A percentile compares a stretch with the other conserved stretches of the same genome.
Evolutionary conservation across 2,797 vertebrate genomes (phyloP).

Genomic region (Natrix natrix): DNA sequence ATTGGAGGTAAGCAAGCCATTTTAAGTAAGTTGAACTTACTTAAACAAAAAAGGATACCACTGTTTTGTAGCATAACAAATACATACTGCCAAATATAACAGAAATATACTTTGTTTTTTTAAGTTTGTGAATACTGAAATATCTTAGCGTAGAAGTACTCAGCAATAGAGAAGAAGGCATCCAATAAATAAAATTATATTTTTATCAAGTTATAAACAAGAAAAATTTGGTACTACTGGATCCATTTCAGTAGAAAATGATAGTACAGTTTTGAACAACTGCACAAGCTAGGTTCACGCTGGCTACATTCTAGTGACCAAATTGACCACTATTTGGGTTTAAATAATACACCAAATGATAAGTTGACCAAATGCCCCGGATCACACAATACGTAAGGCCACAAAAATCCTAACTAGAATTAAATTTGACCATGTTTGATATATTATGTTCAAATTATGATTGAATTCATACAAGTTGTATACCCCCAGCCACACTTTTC

Average conservation of each 20-base stretch:
- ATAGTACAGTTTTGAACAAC: neutral
- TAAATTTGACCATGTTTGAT: neutral
- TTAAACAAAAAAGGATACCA: neutral
- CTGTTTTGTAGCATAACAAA: neutral
- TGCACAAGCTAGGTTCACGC: neutral
- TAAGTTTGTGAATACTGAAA: neutral
- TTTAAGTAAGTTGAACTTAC: neutral
- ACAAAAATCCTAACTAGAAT: neutral
- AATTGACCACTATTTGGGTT: neutral
- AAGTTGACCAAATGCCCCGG: neutral
- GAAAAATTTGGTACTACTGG: neutral
- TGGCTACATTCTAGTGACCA: neutral
- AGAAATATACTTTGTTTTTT: neutral
- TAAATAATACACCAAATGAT: neutral
- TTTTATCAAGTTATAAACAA: neutral
- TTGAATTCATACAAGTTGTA: neutral
- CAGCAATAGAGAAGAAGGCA: constrained; percentile 6
- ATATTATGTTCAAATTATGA: neutral
- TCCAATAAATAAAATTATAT: constrained; percentile 5
- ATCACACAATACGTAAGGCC: neutral
- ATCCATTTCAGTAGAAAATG: neutral
- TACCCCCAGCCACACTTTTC: neutral
- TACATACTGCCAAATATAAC: neutral
- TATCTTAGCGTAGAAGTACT: neutral
- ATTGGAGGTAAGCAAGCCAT: neutral